Conservation (phyloP, 1,140 invertebrate species). For the Calycopis cecrops region DNA sequence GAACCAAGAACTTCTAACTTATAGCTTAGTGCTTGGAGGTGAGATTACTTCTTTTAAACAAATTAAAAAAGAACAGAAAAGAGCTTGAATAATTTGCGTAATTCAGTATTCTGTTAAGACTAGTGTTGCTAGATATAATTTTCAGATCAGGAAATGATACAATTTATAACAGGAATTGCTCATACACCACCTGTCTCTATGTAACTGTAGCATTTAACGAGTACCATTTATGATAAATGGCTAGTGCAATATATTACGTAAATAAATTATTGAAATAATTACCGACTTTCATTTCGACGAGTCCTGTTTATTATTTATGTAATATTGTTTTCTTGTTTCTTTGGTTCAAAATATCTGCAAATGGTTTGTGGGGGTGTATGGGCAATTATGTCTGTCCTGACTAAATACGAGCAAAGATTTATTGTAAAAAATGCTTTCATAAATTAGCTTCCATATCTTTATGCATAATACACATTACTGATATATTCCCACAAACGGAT, state of each 20-base stretch:
- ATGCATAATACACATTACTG: slow-evolving; percentile 27
- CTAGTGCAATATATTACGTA: slow-evolving; percentile 56
- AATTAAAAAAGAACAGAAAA: too few relatives aligned
- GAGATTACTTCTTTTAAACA: too few relatives aligned
- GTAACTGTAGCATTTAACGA: slow-evolving; percentile 47
- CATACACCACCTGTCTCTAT: slow-evolving; percentile 68
- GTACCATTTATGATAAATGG: slow-evolving; percentile 45
- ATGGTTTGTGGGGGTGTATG: slow-evolving; percentile 64
- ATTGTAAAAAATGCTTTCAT: not conserved
- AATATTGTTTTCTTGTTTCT: slow-evolving; percentile 49
- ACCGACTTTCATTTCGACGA: slow-evolving; percentile 65
- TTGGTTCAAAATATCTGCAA: slow-evolving; percentile 43
- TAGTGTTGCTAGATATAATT: too few relatives aligned
- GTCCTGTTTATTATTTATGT: slow-evolving; percentile 58
- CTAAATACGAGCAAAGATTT: slow-evolving; percentile 11
- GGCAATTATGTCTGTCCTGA: slow-evolving; percentile 36
- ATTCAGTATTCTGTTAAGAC: too few relatives aligned
- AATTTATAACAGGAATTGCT: slow-evolving; percentile 54
- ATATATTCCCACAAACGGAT: slow-evolving; percentile 70
- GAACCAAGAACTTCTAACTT: too few relatives aligned
- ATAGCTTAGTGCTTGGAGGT: too few relatives aligned
- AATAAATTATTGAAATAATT: slow-evolving; percentile 57
- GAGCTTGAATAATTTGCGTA: too few relatives aligned
- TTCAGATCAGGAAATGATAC: not conserved
- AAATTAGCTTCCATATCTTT: slow-evolving; percentile 1